Evolutionary conservation across 2,888 invertebrate species (phyloP), one percentile per base, ranked within the genome.

Genomic region (Cinara cedri): DNA sequence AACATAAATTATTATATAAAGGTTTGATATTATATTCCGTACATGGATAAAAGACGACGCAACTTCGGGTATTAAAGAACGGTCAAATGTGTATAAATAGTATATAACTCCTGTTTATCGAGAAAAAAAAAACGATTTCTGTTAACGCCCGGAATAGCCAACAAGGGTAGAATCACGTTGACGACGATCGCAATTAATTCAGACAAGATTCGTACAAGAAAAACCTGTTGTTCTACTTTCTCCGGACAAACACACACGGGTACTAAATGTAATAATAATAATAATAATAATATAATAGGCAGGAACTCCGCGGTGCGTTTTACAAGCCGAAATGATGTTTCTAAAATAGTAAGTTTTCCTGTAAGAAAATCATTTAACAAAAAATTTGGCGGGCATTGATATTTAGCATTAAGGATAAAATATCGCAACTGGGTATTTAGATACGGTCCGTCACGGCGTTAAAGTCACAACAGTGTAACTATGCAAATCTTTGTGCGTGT

Each of bases 161-260:
- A n/a, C 63, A 74, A 34, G 63, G 74, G 63, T 63, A 63, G 74
- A 74, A 54, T 54, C 51, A 74, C 51, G 42, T 63, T 42, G 74
- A 74, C 60, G 74, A 63, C 60, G 26, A 42, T 78, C 34, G 78
- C 78, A 70, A 78, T 78, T 78, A 78, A 78, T 78, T 78, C 78
- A 70, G 78, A 78, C 78, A 49, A 68, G 78, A 78, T 78, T 78
- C 60, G 49, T 78, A 78, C 78, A 49, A 68, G 78, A 68, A 70
- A 68, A 70, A 78, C 78, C 78, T 78, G 78, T 76, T 68, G 76
- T 78, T 68, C 78, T 78, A 78, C 78, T 78, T 78, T 78, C 78
- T 70, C 78, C 68, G 49, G 70, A 60, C 78, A 76, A 66, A 66
- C 51, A 49, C 21, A 49, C 42, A 65, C 55, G 54, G 24, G 10